Conservation (phyloP, 2,797 vertebrate genomes). For the Echeneis naucrates region DNA sequence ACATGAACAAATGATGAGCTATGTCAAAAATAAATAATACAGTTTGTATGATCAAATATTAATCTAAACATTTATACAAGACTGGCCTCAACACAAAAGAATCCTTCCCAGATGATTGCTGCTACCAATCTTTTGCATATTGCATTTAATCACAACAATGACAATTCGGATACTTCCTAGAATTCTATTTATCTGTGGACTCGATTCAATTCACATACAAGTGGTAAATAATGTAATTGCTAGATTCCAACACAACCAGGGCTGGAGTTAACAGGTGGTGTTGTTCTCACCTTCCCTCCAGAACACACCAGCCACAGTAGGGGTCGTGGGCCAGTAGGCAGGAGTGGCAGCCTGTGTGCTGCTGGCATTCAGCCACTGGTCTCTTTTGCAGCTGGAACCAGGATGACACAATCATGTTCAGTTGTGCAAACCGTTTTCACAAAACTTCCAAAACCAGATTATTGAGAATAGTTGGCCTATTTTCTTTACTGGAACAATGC, state of each 20-base stretch:
- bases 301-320: slow-evolving; percentile 97
- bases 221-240: background rate
- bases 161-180: background rate
- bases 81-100: background rate
- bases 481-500: slow-evolving; percentile 58
- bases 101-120: background rate
- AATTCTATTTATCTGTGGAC: background rate
- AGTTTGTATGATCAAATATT: background rate
- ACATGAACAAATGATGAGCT: too few relatives aligned
- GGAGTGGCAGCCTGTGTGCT: slow-evolving; percentile 89
- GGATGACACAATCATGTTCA: slow-evolving; percentile 54
- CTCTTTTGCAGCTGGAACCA: slow-evolving; percentile 90
- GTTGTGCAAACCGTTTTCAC: slow-evolving; percentile 34
- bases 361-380: slow-evolving; percentile 92
- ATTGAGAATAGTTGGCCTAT: slow-evolving; percentile 61
- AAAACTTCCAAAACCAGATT: slow-evolving; percentile 65
- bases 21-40: too few relatives aligned
- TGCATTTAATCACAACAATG: background rate
- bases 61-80: background rate
- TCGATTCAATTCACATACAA: background rate
- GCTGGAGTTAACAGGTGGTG: background rate
- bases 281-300: slow-evolving; percentile 91
- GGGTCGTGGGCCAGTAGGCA: slow-evolving; percentile 93
- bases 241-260: background rate
- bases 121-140: background rate